Evolutionary conservation across 2,113 vertebrate species (phyloP), one percentile per base, ranked within the genome.

Genomic region (Gavia stellata): DNA sequence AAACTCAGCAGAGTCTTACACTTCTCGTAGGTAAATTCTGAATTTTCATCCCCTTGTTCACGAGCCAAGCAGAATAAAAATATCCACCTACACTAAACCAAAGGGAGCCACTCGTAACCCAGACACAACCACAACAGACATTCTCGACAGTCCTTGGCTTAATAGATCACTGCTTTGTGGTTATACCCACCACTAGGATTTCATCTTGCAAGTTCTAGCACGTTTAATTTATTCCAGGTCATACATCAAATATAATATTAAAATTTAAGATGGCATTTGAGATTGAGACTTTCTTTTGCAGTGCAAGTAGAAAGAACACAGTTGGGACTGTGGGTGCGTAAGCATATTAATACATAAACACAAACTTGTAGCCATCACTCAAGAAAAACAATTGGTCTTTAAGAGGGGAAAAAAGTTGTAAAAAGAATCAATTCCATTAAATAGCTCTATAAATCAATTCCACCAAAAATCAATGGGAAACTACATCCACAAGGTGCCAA

Each of bases 41-140:
- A 85, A 96, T 96, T 97, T 94, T 96, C 95, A 95, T 90, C 38
- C 71, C 89, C 89, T 88, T 95, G 87, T 96, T 97, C 93, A 62
- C 29, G 72, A 91, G 93, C 93, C 94, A 97, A 91, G 89, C 79
- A 5, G 95, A 96, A 96, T 96, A 94, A 95, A 96, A 96, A 96
- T 97, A 95, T 77, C 92, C 94, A 95, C 97, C 97, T 96, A 95
- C 91, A 77, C 93, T 91, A 96, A 96, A 95, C 91, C 92, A 96
- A 96, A 94, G 84, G 89, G 97, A 97, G 96, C 81, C 93, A 94
- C 96, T 94, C 4, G 0, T 96, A 96, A 92, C 94, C 91, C 96
- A 97, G 93, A 96, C 96, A 97, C 84, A 94, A 97, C 95, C 97
- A 97, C 97, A 97, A 96, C 79, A 96, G 94, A 97, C 97, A 93